These are phyloP conservation scores for Gonatopus flavifemur DNA, from an alignment of 1,140 invertebrate species.

Conservation along the genomic window DNA sequence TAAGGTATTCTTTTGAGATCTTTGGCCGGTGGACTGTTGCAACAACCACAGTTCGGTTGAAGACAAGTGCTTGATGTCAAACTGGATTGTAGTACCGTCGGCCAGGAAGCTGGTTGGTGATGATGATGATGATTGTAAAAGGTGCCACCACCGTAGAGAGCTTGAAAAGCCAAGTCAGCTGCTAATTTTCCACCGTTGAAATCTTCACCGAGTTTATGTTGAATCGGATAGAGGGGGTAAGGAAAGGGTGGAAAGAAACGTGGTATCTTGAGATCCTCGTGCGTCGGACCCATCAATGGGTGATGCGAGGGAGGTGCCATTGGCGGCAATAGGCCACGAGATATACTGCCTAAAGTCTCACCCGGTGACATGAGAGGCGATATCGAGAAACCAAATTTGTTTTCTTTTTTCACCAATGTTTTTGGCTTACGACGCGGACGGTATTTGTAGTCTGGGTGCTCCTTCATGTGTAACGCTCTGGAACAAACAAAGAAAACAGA, in stretches of 20 bases:
- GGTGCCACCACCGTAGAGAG: conserved; percentile 62
- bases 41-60: conserved; percentile 47
- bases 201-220: conserved; percentile 64
- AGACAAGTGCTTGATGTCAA: conserved; percentile 22
- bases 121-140: conserved; percentile 54
- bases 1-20: conserved; percentile 43
- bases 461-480: conserved; percentile 95
- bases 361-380: conserved; percentile 62
- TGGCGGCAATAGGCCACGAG: conserved; percentile 64
- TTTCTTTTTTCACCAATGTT: conserved; percentile 70
- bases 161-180: conserved; percentile 67
- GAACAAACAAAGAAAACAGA: no score
- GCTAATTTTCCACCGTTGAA: conserved; percentile 59
- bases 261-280: conserved; percentile 69
- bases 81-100: conserved; percentile 36
- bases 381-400: conserved; percentile 71
- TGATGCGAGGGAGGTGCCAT: conserved; percentile 60
- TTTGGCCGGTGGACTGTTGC: conserved; percentile 47
- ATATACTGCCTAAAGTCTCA: conserved; percentile 56
- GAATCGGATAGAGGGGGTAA: conserved; percentile 71
- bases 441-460: conserved; percentile 96
- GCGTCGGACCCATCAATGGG: conserved; percentile 61
- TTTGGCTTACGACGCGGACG: conserved; percentile 90
- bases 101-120: conserved; percentile 54
- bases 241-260: conserved; percentile 71